Evolutionary conservation across 2,888 invertebrate species (phyloP).

Genomic region (Blastobasis lacticolella): DNA sequence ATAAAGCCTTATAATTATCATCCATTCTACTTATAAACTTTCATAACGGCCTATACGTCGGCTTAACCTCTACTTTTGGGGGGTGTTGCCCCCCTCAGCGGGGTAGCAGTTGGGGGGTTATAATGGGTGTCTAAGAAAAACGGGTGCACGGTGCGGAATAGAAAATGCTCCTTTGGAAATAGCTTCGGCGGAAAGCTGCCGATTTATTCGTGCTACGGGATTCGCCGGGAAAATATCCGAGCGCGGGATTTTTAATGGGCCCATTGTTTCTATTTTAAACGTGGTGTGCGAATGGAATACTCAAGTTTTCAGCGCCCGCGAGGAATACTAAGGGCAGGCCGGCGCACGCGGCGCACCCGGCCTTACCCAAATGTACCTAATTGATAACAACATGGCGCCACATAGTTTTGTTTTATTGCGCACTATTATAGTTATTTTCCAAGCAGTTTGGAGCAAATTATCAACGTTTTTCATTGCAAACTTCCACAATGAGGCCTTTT

Average conservation of each 20-base stretch:
- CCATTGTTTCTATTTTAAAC: slow-evolving; percentile 73
- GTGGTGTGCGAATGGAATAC: slow-evolving; percentile 69
- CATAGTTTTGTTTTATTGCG: too few relatives aligned
- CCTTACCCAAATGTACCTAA: too few relatives aligned
- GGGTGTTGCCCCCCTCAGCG: slow-evolving; percentile 16
- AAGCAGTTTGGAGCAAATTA: too few relatives aligned
- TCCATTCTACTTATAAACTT: slow-evolving; percentile 74
- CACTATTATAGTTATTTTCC: too few relatives aligned
- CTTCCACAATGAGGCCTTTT: too few relatives aligned
- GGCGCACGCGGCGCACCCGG: too few relatives aligned
- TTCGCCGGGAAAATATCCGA: slow-evolving; percentile 68
- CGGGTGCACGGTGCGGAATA: slow-evolving; percentile 71
- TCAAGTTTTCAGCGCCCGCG: slow-evolving; percentile 31
- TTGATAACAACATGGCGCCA: too few relatives aligned
- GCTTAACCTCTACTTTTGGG: slow-evolving; percentile 69
- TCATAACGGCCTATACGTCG: slow-evolving; percentile 74
- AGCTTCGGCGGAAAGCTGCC: slow-evolving; percentile 72
- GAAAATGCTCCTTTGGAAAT: slow-evolving; percentile 73
- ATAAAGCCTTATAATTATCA: slow-evolving; percentile 71
- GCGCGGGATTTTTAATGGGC: slow-evolving; percentile 71
- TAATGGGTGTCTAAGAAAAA: slow-evolving; percentile 73
- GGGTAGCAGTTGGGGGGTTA: slow-evolving; percentile 33
- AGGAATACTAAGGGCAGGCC: too few relatives aligned
- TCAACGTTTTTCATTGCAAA: too few relatives aligned
- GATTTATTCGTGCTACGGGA: slow-evolving; percentile 72